Evolutionary conservation across 92 coral and sea anemone species (phyloP), one percentile per base, ranked within the genome.

Genomic region (Palythoa heliodiscus): DNA sequence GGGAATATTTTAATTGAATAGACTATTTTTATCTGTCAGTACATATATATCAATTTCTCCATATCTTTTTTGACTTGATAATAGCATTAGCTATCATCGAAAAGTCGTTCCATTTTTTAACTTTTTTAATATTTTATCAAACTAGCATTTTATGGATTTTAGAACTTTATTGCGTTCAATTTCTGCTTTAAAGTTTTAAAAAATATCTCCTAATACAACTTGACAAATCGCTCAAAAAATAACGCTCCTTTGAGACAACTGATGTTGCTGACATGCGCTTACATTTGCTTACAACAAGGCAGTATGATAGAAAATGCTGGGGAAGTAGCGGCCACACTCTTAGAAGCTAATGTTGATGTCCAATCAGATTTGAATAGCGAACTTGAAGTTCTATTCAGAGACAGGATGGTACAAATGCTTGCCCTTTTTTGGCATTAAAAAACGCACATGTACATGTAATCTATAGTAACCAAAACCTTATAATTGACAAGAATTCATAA

Each of bases 371-470:
- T 54, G 60, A 54, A 54, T 53, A 2, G 60, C 60, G 87, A 83
- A 11, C 79, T 88, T 14, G 76, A 73, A 1, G 60, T 3, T 35
- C 20, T 66, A 84, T 88, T 15, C 29, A 73, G 70, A 52, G 70
- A 52, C 60, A 57, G 20, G 91, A 78, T 70, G 88, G 90, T 11
- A 90, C 84, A 14, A 90, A 90, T 48, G 76, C 37, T 68, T 48
- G 76, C 37, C 74, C 88, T 11, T 87, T 81, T 40, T 74, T 90
- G 47, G 38, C 90, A 17, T 8, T 88, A 0, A 90, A 90, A 72
- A 75, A 60, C 12, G 82, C 85, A 3, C 82, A 90, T 48, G 74
- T 54, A 54, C 35, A 29, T 29, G 35, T 29, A 29, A 54, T 6
- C 60, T 54, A 54, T 54, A 54, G 60, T 11, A 15, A 54, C 11